phyloP scores from a whole-genome alignment of 2,113 vertebrate genomes.

The Onychostoma macrolepis region DNA sequence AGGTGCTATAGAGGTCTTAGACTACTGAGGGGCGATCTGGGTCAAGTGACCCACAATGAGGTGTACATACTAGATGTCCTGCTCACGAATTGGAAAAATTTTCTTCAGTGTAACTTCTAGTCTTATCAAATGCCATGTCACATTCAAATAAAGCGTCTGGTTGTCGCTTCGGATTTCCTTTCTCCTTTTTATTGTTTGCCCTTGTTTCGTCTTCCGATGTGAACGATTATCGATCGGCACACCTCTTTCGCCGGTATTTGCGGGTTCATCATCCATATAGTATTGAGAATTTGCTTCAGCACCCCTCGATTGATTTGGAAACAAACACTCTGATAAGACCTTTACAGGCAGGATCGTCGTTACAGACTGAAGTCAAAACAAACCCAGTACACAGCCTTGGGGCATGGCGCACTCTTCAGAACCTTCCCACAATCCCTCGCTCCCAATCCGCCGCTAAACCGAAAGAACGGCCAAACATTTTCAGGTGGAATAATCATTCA shows the following conservation, averaged over 20 bases:
- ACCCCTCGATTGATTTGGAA: not conserved
- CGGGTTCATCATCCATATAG: not conserved
- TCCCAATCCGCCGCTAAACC: not conserved
- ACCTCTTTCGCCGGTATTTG: not conserved
- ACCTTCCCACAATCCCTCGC: not conserved
- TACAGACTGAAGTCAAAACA: not conserved
- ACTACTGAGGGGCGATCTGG: conserved; percentile 71
- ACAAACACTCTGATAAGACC: not conserved
- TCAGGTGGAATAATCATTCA: not conserved
- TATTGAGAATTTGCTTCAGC: not conserved
- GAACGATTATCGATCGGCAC: not conserved
- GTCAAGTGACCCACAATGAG: conserved; percentile 31
- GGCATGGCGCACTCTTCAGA: not conserved
- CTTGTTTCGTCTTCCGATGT: not conserved
- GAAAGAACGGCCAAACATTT: not conserved
- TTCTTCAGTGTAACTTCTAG: conserved; percentile 10
- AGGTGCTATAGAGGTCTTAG: conserved; percentile 81
- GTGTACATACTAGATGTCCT: conserved; percentile 69
- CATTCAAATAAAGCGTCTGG: conserved; percentile 25
- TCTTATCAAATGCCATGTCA: conserved; percentile 17
- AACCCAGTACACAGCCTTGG: not conserved
- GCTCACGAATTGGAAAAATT: conserved; percentile 49
- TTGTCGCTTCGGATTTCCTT: not conserved
- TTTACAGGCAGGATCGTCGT: not conserved
- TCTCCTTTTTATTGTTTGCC: not conserved